These are phyloP conservation scores for Drosophila ochracea DNA, from an alignment of 2,888 invertebrate genomes.

Conservation along the genomic window DNA sequence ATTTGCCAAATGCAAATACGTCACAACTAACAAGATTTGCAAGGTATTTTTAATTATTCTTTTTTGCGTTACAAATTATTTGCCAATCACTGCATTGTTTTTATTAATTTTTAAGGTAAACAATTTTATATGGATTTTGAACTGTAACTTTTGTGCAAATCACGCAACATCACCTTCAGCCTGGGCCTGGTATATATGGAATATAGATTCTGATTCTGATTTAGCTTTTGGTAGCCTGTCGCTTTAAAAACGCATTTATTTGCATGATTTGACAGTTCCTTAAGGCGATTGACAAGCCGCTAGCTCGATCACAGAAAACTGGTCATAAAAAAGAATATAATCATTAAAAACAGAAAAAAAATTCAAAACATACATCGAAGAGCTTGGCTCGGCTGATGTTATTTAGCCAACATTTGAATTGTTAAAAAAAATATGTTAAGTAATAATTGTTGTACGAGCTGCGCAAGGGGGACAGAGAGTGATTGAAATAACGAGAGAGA, in stretches of 20 bases:
- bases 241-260: conserved; percentile 73
- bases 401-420: conserved; percentile 67
- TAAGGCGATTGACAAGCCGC: conserved; percentile 70
- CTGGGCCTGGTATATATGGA: background rate
- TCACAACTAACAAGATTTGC: background rate
- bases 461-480: conserved; percentile 21
- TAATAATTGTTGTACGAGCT: conserved; percentile 64
- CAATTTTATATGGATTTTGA: conserved; percentile 23
- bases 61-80: conserved; percentile 31
- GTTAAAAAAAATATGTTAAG: conserved; percentile 57
- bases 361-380: conserved; percentile 26
- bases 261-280: conserved; percentile 79
- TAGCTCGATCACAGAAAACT: conserved; percentile 50
- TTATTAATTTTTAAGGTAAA: conserved; percentile 34
- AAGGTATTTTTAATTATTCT: conserved; percentile 32
- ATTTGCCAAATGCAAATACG: background rate
- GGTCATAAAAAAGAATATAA: conserved; percentile 49
- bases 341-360: conserved; percentile 7
- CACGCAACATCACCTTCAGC: conserved; percentile 31
- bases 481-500: background rate
- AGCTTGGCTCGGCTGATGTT: conserved; percentile 24
- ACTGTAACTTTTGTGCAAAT: conserved; percentile 43
- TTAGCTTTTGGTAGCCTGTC: conserved; percentile 38
- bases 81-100: conserved; percentile 37
- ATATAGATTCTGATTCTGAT: conserved; percentile 21